These are phyloP conservation scores for Tetramorium parvispinum DNA, from an alignment of 1,140 invertebrate species.

Conservation along the genomic window DNA sequence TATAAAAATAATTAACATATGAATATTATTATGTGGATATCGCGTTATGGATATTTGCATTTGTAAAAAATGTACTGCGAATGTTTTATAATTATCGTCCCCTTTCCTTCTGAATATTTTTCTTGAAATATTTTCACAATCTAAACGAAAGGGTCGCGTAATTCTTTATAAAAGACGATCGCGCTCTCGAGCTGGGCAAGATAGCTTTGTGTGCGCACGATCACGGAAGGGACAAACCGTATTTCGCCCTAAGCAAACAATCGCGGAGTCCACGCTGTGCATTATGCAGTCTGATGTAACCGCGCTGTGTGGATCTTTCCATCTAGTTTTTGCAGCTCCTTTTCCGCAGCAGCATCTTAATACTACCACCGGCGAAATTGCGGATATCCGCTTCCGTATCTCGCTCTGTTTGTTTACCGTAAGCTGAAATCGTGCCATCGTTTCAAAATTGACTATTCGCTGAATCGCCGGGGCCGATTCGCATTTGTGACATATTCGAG, in stretches of 20 bases:
- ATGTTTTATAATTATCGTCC: constrained; percentile 37
- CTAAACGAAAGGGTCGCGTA: constrained; percentile 28
- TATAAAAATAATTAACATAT: background rate
- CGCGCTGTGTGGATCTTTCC: constrained; percentile 68
- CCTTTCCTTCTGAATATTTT: constrained; percentile 2
- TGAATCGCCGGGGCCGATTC: background rate
- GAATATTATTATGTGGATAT: background rate
- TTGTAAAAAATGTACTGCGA: background rate
- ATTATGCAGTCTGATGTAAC: constrained; percentile 75
- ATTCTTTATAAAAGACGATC: constrained; percentile 36
- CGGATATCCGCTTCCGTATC: constrained; percentile 42
- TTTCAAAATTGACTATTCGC: background rate
- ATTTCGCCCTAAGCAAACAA: constrained; percentile 72
- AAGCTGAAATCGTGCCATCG: background rate
- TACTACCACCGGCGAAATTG: constrained; percentile 30
- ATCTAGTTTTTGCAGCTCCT: constrained; percentile 35
- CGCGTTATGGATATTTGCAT: background rate
- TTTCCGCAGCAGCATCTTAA: background rate
- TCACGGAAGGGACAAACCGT: constrained; percentile 58
- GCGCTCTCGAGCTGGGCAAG: background rate
- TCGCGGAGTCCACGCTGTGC: constrained; percentile 32
- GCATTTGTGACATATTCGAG: background rate
- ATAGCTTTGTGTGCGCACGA: constrained; percentile 8
- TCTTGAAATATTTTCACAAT: constrained; percentile 53
- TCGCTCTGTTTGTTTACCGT: background rate